A percentile compares a stretch with the other conserved stretches of the same genome.
Evolutionary conservation across 1,140 invertebrate genomes (phyloP).

Genomic region (Zaprionus ghesquierei): DNA sequence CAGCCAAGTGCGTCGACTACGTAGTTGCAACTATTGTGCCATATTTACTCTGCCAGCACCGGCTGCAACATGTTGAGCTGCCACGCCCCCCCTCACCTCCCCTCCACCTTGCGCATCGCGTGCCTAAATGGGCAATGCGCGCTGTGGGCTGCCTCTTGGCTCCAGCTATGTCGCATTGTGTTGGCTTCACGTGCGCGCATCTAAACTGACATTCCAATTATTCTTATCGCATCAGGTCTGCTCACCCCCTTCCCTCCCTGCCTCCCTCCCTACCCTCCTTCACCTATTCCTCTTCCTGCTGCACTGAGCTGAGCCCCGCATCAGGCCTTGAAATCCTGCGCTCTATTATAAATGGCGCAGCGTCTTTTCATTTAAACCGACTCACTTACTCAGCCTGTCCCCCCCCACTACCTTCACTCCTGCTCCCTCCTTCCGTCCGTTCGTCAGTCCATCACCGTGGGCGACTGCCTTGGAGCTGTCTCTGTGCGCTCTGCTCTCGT

Average conservation of each 20-base stretch:
- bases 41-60: constrained; percentile 36
- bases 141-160: neutral
- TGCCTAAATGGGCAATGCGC: neutral
- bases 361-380: constrained; percentile 56
- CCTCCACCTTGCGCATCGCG: neutral
- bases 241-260: neutral
- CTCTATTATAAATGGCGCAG: constrained; percentile 49
- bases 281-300: neutral
- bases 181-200: constrained; percentile 64
- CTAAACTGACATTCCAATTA: constrained; percentile 75
- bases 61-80: constrained; percentile 39
- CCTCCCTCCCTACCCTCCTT: neutral
- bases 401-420: no score
- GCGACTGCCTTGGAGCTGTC: neutral
- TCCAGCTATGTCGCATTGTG: constrained; percentile 54
- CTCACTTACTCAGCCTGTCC: constrained; percentile 40
- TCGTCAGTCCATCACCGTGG: neutral
- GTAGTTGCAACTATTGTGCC: constrained; percentile 49
- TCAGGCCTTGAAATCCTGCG: neutral
- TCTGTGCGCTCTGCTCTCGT: neutral
- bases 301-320: neutral
- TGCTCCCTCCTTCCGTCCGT: neutral
- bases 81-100: constrained; percentile 22
- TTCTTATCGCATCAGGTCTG: constrained; percentile 62
- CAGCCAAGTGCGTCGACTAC: constrained; percentile 61